These are phyloP conservation scores for Ladona fulva DNA, from an alignment of 1,140 invertebrate species.

Conservation along the genomic window DNA sequence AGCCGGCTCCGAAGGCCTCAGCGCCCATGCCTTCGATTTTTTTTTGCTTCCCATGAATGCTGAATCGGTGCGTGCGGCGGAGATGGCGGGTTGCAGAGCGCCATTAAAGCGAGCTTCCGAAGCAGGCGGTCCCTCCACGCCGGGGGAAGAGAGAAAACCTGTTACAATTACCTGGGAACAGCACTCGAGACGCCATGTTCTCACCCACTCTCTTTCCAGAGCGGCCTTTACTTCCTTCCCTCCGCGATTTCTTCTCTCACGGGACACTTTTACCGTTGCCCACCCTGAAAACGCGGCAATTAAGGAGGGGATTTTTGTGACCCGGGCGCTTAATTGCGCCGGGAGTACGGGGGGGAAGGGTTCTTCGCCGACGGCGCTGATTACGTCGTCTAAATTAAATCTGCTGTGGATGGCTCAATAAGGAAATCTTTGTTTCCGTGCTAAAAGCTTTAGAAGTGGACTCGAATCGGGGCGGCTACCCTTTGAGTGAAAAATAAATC, in stretches of 20 bases:
- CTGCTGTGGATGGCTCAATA: no score
- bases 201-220: not conserved
- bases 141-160: not conserved
- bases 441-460: no score
- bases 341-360: not conserved
- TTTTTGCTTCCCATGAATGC: no score
- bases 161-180: not conserved
- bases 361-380: not conserved
- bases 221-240: not conserved
- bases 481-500: no score
- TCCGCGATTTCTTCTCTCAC: not conserved
- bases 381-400: no score
- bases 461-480: no score
- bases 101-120: no score
- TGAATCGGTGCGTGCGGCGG: no score
- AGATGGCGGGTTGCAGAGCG: no score
- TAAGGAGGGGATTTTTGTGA: not conserved
- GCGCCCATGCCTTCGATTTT: no score
- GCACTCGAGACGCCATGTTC: not conserved
- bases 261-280: slow-evolving; percentile 7
- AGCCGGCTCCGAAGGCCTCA: no score
- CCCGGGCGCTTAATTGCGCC: not conserved
- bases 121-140: not conserved
- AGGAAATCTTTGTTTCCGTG: no score
- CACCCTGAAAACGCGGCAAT: not conserved